Conservation (phyloP, 1,140 invertebrate species). For the Lasioglossum albipes region DNA sequence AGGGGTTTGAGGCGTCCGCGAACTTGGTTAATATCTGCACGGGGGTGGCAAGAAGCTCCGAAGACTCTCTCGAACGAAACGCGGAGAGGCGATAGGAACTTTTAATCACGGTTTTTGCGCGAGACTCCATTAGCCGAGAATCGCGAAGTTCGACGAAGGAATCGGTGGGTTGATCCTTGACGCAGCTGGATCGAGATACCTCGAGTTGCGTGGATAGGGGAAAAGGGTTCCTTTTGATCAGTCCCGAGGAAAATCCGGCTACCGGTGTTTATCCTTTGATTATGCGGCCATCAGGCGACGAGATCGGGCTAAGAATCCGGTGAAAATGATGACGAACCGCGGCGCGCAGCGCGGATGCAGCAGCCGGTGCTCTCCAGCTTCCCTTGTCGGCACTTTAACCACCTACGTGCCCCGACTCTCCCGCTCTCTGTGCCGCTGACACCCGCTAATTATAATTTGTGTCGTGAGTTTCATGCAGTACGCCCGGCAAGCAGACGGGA, state of each 20-base stretch:
- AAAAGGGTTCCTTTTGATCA: neutral
- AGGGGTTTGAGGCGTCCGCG: too few relatives aligned
- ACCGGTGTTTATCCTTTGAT: neutral
- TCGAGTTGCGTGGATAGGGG: too few relatives aligned
- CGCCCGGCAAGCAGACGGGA: slow-evolving; percentile 1
- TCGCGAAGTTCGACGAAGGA: too few relatives aligned
- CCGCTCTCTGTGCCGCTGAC: slow-evolving; percentile 47
- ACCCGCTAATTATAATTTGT: slow-evolving; percentile 66
- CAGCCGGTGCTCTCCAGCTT: slow-evolving; percentile 18
- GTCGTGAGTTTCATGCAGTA: slow-evolving; percentile 29
- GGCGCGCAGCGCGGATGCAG: neutral
- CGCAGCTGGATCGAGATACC: too few relatives aligned
- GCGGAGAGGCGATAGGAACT: neutral
- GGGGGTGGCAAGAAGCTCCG: too few relatives aligned
- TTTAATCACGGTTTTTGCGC: slow-evolving; percentile 4
- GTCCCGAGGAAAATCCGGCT: neutral
- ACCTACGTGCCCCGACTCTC: slow-evolving; percentile 25
- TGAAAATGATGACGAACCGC: too few relatives aligned
- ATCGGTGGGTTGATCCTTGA: too few relatives aligned
- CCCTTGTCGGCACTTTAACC: slow-evolving; percentile 45
- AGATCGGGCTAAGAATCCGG: neutral
- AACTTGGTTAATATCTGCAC: neutral
- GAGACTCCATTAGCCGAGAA: too few relatives aligned
- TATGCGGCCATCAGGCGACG: slow-evolving; percentile 2
- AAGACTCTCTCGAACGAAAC: neutral